phyloP scores from a whole-genome alignment of 2,888 invertebrate species.

The Tortrix viridana region DNA sequence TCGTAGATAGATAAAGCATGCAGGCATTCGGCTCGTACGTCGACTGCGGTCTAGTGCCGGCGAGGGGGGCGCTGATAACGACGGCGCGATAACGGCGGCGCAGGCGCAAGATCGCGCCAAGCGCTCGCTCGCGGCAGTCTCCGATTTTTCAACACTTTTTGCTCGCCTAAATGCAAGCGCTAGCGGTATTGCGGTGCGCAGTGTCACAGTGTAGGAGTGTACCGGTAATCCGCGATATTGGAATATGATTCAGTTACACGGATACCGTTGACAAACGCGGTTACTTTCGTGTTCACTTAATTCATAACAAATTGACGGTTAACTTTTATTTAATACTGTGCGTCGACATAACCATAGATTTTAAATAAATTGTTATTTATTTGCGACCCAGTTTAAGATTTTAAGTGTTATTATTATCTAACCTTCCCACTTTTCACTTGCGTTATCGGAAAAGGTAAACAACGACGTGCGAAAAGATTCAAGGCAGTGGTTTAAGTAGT shows the following conservation, averaged over 20 bases:
- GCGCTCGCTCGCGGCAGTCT: conserved; percentile 46
- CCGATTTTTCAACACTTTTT: conserved; percentile 54
- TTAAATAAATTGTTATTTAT: conserved; percentile 7
- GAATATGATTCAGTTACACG: conserved; percentile 17
- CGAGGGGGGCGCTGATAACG: conserved; percentile 68
- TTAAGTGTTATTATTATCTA: conserved; percentile 10
- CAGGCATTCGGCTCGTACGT: conserved; percentile 33
- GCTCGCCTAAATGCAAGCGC: conserved; percentile 52
- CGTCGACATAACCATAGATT: background rate
- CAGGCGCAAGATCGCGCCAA: conserved; percentile 55
- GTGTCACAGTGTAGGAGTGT: conserved; percentile 42
- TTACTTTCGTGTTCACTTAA: conserved; percentile 6
- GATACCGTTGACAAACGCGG: conserved; percentile 8
- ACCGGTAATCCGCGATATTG: conserved; percentile 23
- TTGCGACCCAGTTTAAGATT: conserved; percentile 6
- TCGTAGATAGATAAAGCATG: conserved; percentile 47
- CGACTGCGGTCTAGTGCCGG: conserved; percentile 31
- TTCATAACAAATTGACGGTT: conserved; percentile 20
- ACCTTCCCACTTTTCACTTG: conserved; percentile 43
- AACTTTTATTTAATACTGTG: background rate
- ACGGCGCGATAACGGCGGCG: conserved; percentile 65
- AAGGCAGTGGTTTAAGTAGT: conserved; percentile 31
- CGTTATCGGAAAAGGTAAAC: conserved; percentile 33
- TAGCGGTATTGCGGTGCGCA: conserved; percentile 49
- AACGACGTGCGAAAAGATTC: conserved; percentile 23